A percentile compares a stretch with the other conserved stretches of the same genome.
phyloP scores from a whole-genome alignment of 2,888 invertebrate genomes.

The Altica lythri region DNA sequence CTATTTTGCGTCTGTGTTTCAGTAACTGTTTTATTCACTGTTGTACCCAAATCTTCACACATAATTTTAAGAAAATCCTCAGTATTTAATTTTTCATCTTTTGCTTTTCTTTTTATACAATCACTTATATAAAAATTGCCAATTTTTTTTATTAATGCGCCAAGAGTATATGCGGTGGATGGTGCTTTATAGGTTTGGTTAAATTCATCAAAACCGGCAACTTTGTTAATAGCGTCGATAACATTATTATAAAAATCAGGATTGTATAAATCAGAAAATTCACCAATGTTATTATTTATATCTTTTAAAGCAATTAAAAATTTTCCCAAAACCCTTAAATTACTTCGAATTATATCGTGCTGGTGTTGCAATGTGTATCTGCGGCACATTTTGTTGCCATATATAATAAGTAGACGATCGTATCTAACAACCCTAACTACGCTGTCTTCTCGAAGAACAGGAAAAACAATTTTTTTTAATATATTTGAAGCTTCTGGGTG shows the following conservation, averaged over 20 bases:
- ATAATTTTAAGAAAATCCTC: conserved; percentile 23
- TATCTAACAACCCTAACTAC: conserved; percentile 13
- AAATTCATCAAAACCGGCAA: conserved; percentile 16
- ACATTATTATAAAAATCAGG: conserved; percentile 11
- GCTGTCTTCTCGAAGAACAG: conserved; percentile 19
- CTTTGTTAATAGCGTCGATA: conserved; percentile 17
- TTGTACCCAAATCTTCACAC: background rate
- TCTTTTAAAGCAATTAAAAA: conserved; percentile 12
- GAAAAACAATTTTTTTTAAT: conserved; percentile 11
- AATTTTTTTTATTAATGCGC: conserved; percentile 19
- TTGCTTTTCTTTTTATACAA: conserved; percentile 23
- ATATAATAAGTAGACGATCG: conserved; percentile 20
- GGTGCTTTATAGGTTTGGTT: conserved; percentile 20
- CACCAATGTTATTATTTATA: conserved; percentile 11
- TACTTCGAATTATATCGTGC: conserved; percentile 18
- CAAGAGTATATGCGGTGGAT: conserved; percentile 21
- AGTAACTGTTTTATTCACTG: conserved; percentile 14
- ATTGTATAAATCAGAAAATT: conserved; percentile 18
- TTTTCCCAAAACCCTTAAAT: conserved; percentile 19
- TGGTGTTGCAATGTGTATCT: conserved; percentile 21
- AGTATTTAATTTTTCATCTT: conserved; percentile 16
- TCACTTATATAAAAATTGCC: conserved; percentile 17
- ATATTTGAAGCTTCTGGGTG: conserved; percentile 19
- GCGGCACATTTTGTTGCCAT: conserved; percentile 17
- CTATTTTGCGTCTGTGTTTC: conserved; percentile 7